phyloP scores from a whole-genome alignment of 2,113 vertebrate genomes.

The Dipodomys spectabilis region DNA sequence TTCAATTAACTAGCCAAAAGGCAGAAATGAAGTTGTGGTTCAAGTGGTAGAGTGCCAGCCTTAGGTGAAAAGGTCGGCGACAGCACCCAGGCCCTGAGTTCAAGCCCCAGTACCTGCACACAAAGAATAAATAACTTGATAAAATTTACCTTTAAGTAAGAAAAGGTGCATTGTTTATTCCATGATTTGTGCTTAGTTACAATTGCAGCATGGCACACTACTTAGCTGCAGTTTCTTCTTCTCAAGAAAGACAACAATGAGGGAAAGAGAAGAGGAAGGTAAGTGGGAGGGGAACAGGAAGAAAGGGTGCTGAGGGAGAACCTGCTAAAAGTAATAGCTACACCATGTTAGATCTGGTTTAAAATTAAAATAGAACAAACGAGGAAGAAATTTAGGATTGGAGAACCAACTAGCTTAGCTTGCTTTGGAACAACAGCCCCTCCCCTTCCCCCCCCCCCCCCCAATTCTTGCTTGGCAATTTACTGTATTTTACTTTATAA shows the following conservation, averaged over 20 bases:
- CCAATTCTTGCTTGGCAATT: background rate
- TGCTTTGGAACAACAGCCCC: background rate
- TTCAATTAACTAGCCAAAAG: no score
- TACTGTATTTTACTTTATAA: background rate
- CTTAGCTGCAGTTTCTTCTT: background rate
- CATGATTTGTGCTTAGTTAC: background rate
- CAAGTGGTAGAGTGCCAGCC: no score
- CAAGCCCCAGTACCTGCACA: no score
- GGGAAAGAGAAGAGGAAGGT: background rate
- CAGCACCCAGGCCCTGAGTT: no score
- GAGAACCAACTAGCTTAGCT: background rate
- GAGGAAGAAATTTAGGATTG: background rate
- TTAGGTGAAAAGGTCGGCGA: no score
- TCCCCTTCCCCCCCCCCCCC: no score
- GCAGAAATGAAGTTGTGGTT: no score
- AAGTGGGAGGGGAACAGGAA: background rate
- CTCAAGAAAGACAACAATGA: background rate
- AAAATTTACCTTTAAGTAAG: background rate
- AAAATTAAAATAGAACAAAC: conserved; percentile 13
- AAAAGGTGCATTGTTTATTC: conserved; percentile 22
- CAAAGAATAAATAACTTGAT: background rate
- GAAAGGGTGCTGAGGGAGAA: no score
- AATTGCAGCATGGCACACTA: background rate
- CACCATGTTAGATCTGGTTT: background rate
- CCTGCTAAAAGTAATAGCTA: no score